Evolutionary conservation across 1,140 invertebrate genomes (phyloP), one percentile per base, ranked within the genome.

Genomic region (Euura saliciscinereae): DNA sequence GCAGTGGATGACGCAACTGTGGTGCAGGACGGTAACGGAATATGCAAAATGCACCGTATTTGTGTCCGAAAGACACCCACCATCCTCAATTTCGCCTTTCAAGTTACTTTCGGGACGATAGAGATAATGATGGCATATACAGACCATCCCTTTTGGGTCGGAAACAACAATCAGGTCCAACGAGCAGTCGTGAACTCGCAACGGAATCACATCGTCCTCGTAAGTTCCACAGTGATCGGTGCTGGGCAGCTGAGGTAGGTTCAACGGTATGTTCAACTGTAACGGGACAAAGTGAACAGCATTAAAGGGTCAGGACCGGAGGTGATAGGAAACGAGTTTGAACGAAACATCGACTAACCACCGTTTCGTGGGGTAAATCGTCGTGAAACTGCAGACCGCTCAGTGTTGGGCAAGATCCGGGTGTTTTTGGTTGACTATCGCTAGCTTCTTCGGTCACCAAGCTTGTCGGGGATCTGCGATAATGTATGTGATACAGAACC

Each of bases 341-440:
- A 72, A 45, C 42, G 45, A 65, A 69, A 72, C 64, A n/a, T 73
- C 67, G 74, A 86, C 90, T 82, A 89, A 95, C 94, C 82, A 96
- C 94, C 69, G 94, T 95, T 84, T 96, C 95, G 78, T 94, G 93
- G 3, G 94, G 94, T 74, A 95, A 88, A 79, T 95, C 93, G 68
- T 94, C 92, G 79, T 96, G 94, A 80, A 96, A 96, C 83, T 96
- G 95, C 8, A 96, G 87, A 45, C 94, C 94, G 43, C 94, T 94
- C 0, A 96, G 86, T 2, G 93, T 95, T 1, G 94, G 93, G 65
- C 85, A 87, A 59, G 83, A 77, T 76, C 83, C 84, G 43, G 87
- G 90, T 11, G 83, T 82, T 77, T 90, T 89, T 42, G 87, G 88
- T 42, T 88, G 84, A 7, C 88, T 88, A 73, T 91, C 89, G 73